These are phyloP conservation scores for Notocelia uddmanniana DNA, from an alignment of 2,888 invertebrate genomes.

Conservation along the genomic window DNA sequence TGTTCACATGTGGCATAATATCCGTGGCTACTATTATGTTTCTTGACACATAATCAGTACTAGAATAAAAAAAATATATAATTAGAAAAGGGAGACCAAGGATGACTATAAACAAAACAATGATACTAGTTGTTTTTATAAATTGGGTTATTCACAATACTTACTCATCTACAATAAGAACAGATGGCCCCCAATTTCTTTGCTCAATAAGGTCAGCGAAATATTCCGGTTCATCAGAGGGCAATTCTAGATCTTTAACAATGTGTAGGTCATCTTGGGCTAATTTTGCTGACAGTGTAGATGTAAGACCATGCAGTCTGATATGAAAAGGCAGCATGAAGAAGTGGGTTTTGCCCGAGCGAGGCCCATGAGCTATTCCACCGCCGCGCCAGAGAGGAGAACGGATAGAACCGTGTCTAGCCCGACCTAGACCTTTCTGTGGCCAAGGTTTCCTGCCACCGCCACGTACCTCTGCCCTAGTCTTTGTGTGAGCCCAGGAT, in stretches of 20 bases:
- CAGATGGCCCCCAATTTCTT: constrained; percentile 98
- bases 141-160: too few species aligned
- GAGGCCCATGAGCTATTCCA: constrained; percentile 95
- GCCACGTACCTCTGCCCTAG: constrained; percentile 94
- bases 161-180: constrained; percentile 96
- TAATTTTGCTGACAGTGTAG: constrained; percentile 95
- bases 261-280: constrained; percentile 98
- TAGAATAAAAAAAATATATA: constrained; percentile 76
- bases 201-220: constrained; percentile 92
- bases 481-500: constrained; percentile 91
- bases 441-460: constrained; percentile 98
- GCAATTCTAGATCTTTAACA: constrained; percentile 94
- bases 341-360: constrained; percentile 95
- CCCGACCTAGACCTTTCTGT: constrained; percentile 96
- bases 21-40: constrained; percentile 95
- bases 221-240: constrained; percentile 91
- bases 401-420: constrained; percentile 96
- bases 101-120: background rate
- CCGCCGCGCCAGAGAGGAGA: constrained; percentile 95
- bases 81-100: background rate
- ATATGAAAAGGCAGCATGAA: constrained; percentile 95
- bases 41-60: constrained; percentile 93
- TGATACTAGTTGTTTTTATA: too few species aligned
- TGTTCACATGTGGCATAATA: constrained; percentile 92
- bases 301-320: constrained; percentile 92